Conservation (phyloP, 1,140 invertebrate species). For the Notospermus geniculatus region DNA sequence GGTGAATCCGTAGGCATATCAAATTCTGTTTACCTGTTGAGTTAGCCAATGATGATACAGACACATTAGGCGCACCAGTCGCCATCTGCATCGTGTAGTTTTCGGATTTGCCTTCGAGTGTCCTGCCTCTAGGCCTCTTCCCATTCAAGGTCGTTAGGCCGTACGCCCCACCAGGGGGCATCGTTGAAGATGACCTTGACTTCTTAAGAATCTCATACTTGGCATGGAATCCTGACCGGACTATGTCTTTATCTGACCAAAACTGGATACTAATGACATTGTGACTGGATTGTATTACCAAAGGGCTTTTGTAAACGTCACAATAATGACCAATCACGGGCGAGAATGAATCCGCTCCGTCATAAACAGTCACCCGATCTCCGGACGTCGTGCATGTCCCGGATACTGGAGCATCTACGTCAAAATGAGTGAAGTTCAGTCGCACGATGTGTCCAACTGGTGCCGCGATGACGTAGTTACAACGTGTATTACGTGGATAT, state of each 20-base stretch:
- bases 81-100: no score
- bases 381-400: constrained; percentile 78
- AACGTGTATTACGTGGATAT: neutral
- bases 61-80: no score
- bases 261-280: constrained; percentile 94
- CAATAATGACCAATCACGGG: constrained; percentile 83
- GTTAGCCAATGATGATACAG: no score
- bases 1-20: no score
- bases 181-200: no score
- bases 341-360: constrained; percentile 79
- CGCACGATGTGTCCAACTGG: constrained; percentile 1
- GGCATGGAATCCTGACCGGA: constrained; percentile 83
- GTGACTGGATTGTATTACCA: constrained; percentile 70
- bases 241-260: constrained; percentile 85
- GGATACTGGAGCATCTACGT: constrained; percentile 76
- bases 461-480: neutral
- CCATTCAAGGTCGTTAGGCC: no score
- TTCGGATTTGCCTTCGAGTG: no score
- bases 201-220: constrained; percentile 61
- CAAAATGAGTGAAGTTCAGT: constrained; percentile 82
- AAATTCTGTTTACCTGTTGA: no score
- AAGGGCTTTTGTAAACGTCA: constrained; percentile 83
- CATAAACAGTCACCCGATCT: constrained; percentile 88
- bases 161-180: no score
- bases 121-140: no score